Evolutionary conservation across 2,888 invertebrate genomes (phyloP).

Genomic region (Meghimatium bilineatum): DNA sequence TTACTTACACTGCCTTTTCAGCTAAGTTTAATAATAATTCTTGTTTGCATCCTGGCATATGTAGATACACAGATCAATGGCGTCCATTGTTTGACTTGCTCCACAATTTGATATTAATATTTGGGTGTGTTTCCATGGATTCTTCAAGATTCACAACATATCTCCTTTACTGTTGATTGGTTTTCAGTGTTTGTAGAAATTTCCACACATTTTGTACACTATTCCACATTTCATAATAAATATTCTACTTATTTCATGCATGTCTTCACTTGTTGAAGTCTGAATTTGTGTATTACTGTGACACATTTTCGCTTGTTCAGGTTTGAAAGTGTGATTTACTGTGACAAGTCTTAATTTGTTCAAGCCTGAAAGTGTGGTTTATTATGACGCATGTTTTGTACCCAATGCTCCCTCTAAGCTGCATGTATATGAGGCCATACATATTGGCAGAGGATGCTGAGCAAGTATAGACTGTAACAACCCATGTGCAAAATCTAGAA

Average conservation of each 20-base stretch:
- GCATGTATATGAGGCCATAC: too few relatives aligned
- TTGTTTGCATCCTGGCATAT: background rate
- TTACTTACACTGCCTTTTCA: constrained; percentile 25
- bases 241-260: constrained; percentile 26
- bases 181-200: constrained; percentile 32
- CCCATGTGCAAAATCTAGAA: too few relatives aligned
- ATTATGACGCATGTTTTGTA: too few relatives aligned
- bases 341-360: too few relatives aligned
- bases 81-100: background rate
- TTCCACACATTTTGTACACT: constrained; percentile 43
- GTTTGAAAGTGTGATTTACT: too few relatives aligned
- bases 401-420: too few relatives aligned
- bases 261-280: constrained; percentile 8
- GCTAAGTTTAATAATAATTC: background rate
- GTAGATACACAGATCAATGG: constrained; percentile 1
- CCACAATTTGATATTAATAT: constrained; percentile 3
- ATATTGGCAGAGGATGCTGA: too few relatives aligned
- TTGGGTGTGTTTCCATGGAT: background rate
- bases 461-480: too few relatives aligned
- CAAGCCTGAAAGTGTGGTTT: too few relatives aligned
- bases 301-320: too few relatives aligned
- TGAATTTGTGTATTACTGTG: too few relatives aligned
- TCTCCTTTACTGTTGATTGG: constrained; percentile 11
- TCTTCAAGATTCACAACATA: background rate
- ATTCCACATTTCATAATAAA: constrained; percentile 40